Evolutionary conservation across 2,113 vertebrate genomes (phyloP), one percentile per base, ranked within the genome.

Genomic region (Hyla sarda): DNA sequence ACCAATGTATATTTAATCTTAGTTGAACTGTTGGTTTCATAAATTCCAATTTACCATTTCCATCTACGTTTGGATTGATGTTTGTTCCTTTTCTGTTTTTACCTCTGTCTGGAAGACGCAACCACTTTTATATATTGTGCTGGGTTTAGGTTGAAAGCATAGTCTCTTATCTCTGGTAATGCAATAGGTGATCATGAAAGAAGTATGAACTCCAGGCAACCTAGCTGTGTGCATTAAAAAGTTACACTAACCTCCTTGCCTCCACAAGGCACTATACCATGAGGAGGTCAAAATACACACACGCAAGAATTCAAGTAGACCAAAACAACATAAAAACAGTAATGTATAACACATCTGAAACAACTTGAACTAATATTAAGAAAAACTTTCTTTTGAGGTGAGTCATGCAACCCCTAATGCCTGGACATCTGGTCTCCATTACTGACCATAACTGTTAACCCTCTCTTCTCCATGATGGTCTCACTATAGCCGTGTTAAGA

Each of bases 331-430:
- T 17, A 21, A 25, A 25, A 52, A 56, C 25, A 34, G n/a, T 54
- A 47, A 78, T 78, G 16, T 54, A 56, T 32, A 32, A 75, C 72
- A 75, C 72, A 75, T 48, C 72, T 75, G 72, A 75, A 75, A 47
- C 72, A 48, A 48, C 72, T 75, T 75, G n/a, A 75, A 75, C 75
- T 56, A 30, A 50, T 48, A 48, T 47, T 76, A 76, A 52, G n/a
- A n/a, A n/a, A n/a, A n/a, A 47, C 52, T 48, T 25, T 30, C 52
- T 76, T 54, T 48, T 48, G 8, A 47, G 34, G 21, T 48, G 41
- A 75, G 41, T 48, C 72, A 75, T 75, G n/a, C 72, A 47, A 25
- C 21, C 9, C 72, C n/a, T 25, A n/a, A 12, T 45, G 34, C 37
- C 23, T 73, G 23, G 41, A 17, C 37, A 47, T 47, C 19, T 75